These are phyloP conservation scores for Nestor notabilis DNA, from an alignment of 2,113 vertebrate species.

Conservation along the genomic window DNA sequence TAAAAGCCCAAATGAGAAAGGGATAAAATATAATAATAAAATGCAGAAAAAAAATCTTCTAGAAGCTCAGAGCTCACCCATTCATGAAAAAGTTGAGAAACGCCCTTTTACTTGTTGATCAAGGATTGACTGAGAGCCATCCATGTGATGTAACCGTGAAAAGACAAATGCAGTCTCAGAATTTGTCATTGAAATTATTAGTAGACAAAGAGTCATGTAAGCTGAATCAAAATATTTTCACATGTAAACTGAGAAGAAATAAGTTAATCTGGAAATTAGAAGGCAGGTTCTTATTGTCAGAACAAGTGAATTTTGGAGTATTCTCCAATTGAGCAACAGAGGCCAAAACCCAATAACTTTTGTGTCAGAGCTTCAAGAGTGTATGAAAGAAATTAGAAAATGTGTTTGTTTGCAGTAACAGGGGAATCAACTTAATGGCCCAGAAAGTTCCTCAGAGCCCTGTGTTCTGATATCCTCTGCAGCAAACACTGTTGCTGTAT, in stretches of 20 bases:
- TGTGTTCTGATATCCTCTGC: constrained; percentile 4
- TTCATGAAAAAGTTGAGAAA: neutral
- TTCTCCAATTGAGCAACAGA: neutral
- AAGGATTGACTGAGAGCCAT: neutral
- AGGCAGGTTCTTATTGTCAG: neutral
- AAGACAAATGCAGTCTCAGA: neutral
- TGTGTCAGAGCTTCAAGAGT: neutral
- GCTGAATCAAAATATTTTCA: neutral
- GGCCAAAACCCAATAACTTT: neutral
- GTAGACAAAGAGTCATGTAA: neutral
- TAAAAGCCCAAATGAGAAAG: neutral
- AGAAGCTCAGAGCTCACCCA: neutral
- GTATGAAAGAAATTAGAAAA: constrained; percentile 33
- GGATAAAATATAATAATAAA: neutral
- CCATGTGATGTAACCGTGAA: neutral
- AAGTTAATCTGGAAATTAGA: neutral
- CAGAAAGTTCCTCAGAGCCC: neutral
- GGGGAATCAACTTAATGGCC: constrained; percentile 47
- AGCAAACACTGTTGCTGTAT: constrained; percentile 1
- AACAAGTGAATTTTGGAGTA: constrained; percentile 2
- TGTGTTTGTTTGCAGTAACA: constrained; percentile 37
- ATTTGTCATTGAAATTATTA: neutral
- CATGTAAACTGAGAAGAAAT: neutral
- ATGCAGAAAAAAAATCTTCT: neutral
- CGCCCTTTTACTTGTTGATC: neutral